Percentiles rank a stretch among this genome's conserved stretches.
Evolutionary conservation across 2,888 invertebrate species (phyloP).

Genomic region (Notodromas monacha): DNA sequence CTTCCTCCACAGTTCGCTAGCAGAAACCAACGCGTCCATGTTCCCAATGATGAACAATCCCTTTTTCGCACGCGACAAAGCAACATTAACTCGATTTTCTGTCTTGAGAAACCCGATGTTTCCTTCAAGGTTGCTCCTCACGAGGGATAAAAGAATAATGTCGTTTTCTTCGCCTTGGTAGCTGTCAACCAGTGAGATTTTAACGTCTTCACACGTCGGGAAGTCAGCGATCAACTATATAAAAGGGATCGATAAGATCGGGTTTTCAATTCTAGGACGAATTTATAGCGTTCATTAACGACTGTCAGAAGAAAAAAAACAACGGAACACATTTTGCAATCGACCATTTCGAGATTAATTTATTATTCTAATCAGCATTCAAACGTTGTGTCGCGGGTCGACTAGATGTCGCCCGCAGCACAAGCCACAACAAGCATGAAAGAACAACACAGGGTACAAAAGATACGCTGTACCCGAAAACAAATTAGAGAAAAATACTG

Average conservation of each 20-base stretch:
- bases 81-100: slow-evolving; percentile 39
- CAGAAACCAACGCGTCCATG: slow-evolving; percentile 12
- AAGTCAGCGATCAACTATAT: background rate
- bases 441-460: no score
- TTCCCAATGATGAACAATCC: slow-evolving; percentile 43
- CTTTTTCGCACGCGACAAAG: slow-evolving; percentile 33
- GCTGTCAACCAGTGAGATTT: slow-evolving; percentile 35
- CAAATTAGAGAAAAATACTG: no score
- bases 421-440: no score
- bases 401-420: no score
- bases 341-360: no score
- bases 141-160: slow-evolving; percentile 41
- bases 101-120: slow-evolving; percentile 34
- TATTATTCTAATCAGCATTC: no score
- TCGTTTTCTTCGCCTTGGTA: slow-evolving; percentile 48
- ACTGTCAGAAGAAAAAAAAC: no score
- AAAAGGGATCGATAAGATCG: background rate
- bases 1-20: slow-evolving; percentile 12
- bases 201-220: slow-evolving; percentile 19
- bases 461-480: no score
- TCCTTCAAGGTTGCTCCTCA: slow-evolving; percentile 31
- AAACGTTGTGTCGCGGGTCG: no score
- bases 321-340: no score
- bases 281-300: no score
- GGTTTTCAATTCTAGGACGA: background rate